Conservation (phyloP, 2,888 invertebrate genomes). For the Galerucella calmariensis region DNA sequence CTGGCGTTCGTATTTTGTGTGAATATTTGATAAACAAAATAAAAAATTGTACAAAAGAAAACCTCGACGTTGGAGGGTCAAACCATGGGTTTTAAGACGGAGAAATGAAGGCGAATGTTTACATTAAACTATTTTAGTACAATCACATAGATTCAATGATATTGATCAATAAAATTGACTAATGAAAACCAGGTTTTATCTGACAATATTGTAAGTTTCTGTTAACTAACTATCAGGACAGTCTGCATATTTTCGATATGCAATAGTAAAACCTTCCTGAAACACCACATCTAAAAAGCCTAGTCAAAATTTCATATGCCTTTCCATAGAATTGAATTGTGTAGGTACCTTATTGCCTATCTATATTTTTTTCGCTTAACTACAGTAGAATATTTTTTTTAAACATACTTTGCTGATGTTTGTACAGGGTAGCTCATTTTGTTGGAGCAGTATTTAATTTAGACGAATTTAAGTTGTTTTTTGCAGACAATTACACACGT, state of each 20-base stretch:
- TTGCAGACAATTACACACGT: constrained; percentile 6
- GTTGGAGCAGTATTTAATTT: constrained; percentile 48
- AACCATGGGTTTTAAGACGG: too few relatives aligned
- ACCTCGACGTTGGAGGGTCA: too few relatives aligned
- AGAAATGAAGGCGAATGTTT: too few relatives aligned
- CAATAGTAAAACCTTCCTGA: neutral
- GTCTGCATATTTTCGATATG: neutral
- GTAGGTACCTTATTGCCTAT: neutral
- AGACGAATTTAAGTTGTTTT: constrained; percentile 16
- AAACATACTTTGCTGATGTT: constrained; percentile 42
- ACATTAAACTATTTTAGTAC: too few relatives aligned
- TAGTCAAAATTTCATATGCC: neutral
- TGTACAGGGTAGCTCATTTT: constrained; percentile 57
- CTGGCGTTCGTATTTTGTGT: too few relatives aligned
- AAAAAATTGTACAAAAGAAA: too few relatives aligned
- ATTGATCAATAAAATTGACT: too few relatives aligned
- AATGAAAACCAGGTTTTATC: too few relatives aligned
- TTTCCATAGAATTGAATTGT: neutral
- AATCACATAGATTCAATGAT: too few relatives aligned
- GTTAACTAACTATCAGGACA: too few relatives aligned
- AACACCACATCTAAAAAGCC: neutral
- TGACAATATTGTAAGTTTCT: too few relatives aligned
- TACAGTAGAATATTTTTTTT: constrained; percentile 30
- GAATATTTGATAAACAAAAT: too few relatives aligned
- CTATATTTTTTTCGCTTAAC: neutral